These are phyloP conservation scores for Radopholus similis DNA, from an alignment of 1,140 invertebrate genomes.

Conservation along the genomic window DNA sequence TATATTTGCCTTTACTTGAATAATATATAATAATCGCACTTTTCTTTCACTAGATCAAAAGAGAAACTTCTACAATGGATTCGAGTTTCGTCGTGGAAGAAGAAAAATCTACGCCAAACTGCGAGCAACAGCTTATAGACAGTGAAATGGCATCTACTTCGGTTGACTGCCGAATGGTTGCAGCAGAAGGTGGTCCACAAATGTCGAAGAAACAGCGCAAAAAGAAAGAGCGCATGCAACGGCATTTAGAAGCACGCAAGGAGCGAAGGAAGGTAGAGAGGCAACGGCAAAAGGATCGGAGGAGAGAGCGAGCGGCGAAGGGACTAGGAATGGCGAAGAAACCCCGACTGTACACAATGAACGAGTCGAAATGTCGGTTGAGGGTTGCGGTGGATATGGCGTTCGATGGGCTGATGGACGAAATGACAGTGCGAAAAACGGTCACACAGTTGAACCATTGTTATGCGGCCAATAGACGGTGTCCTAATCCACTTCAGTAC, in stretches of 20 bases:
- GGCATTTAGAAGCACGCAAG: conserved; percentile 9
- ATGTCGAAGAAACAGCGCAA: conserved; percentile 38
- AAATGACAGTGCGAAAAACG: conserved; percentile 76
- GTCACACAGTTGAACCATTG: conserved; percentile 86
- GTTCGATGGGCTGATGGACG: conserved; percentile 70
- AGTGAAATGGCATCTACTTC: too few relatives aligned
- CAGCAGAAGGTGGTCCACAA: background rate
- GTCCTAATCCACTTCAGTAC: conserved; percentile 76
- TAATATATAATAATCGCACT: too few relatives aligned
- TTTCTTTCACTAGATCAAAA: too few relatives aligned
- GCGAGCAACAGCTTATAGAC: too few relatives aligned
- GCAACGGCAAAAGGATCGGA: conserved; percentile 60
- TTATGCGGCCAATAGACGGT: conserved; percentile 84
- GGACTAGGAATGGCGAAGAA: background rate
- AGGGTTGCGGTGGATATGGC: conserved; percentile 82
- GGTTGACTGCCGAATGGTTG: background rate
- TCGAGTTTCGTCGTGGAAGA: too few relatives aligned
- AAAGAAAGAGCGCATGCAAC: background rate
- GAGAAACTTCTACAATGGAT: too few relatives aligned
- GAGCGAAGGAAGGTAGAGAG: conserved; percentile 12
- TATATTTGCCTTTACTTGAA: too few relatives aligned
- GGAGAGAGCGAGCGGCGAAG: conserved; percentile 58
- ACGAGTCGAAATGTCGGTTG: conserved; percentile 61
- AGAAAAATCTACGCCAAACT: too few relatives aligned
- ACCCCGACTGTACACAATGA: conserved; percentile 1